These are phyloP conservation scores for Tupaia chinensis DNA, from an alignment of 2,113 vertebrate species.

Conservation along the genomic window DNA sequence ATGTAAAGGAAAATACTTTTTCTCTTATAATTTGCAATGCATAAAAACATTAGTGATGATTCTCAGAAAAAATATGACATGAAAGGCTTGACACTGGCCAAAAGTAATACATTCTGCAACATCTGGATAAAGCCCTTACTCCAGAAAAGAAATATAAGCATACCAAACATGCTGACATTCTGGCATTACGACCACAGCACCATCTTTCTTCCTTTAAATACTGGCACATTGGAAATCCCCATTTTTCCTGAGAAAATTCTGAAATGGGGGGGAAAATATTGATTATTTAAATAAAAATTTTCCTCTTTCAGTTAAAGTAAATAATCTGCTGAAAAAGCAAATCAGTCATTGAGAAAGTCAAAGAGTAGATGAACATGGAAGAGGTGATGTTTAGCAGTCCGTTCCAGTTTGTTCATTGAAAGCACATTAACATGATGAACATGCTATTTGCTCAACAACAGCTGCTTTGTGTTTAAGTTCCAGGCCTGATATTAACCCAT, in stretches of 20 bases:
- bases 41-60: conserved; percentile 80
- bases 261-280: conserved; percentile 71
- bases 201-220: conserved; percentile 91
- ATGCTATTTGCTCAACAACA: conserved; percentile 42
- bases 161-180: conserved; percentile 99
- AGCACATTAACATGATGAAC: conserved; percentile 59
- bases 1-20: conserved; percentile 69
- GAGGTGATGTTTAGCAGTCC: conserved; percentile 64
- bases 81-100: conserved; percentile 75
- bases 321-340: conserved; percentile 58
- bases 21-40: conserved; percentile 75
- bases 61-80: conserved; percentile 72
- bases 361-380: conserved; percentile 75
- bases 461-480: conserved; percentile 66
- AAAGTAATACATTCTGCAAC: conserved; percentile 77
- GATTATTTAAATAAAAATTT: conserved; percentile 67
- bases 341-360: conserved; percentile 66
- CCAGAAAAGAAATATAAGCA: conserved; percentile 75
- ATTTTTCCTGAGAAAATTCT: conserved; percentile 86
- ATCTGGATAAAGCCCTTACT: conserved; percentile 76
- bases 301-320: conserved; percentile 74
- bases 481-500: conserved; percentile 69
- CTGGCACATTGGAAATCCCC: conserved; percentile 96
- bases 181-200: conserved; percentile 96
- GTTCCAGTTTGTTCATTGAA: conserved; percentile 73